Evolutionary conservation across 2,888 invertebrate genomes (phyloP).

Genomic region (Eubasilissa splendida): DNA sequence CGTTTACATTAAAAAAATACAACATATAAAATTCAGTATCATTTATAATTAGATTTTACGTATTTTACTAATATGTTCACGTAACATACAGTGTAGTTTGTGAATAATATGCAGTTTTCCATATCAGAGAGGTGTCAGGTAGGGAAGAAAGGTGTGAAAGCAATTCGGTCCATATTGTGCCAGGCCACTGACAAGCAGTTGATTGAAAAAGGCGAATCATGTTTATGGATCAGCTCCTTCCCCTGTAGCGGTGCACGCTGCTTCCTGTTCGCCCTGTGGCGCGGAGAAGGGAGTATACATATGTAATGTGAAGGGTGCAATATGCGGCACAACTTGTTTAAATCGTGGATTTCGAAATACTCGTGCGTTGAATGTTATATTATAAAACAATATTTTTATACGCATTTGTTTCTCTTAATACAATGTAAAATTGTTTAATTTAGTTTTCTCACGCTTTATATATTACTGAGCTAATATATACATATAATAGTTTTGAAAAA

Average conservation of each 20-base stretch:
- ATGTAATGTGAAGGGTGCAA: background rate
- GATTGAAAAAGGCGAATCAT: constrained; percentile 64
- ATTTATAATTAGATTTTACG: too few species aligned
- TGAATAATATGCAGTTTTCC: background rate
- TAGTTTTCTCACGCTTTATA: too few species aligned
- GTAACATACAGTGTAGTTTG: background rate
- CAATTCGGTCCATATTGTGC: constrained; percentile 55
- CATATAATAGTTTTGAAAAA: too few species aligned
- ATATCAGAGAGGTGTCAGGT: constrained; percentile 12
- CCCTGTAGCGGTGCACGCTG: background rate
- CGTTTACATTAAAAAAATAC: too few species aligned
- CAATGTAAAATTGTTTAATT: too few species aligned
- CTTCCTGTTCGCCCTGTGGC: background rate
- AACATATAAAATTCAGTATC: too few species aligned
- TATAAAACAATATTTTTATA: too few species aligned
- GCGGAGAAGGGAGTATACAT: background rate
- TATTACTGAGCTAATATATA: too few species aligned
- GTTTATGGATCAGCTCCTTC: background rate
- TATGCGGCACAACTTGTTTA: background rate
- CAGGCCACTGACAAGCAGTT: constrained; percentile 63
- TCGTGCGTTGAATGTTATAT: too few species aligned
- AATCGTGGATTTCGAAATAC: too few species aligned
- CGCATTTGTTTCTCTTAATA: too few species aligned
- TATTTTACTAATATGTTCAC: background rate
- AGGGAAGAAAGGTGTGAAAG: constrained; percentile 19